A percentile compares a stretch with the other conserved stretches of the same genome.
Conservation (phyloP, 2,113 vertebrate species). For the Siniperca knerii region DNA sequence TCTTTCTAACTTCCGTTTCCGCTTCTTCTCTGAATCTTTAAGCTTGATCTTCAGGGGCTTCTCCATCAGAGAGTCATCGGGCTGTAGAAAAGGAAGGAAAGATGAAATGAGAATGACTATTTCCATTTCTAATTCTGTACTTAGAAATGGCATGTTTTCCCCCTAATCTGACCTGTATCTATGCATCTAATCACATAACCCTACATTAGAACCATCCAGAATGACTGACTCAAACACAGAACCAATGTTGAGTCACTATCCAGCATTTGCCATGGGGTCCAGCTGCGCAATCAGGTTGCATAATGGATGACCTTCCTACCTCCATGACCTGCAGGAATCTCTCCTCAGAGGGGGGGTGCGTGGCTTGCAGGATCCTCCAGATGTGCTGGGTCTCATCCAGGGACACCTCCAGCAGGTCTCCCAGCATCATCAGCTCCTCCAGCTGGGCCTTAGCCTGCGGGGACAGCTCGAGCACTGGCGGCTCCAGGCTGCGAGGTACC, state of each 20-base stretch:
- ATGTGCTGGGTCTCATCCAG: slow-evolving; percentile 99
- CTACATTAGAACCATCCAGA: neutral
- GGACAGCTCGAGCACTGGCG: slow-evolving; percentile 94
- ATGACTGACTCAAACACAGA: neutral
- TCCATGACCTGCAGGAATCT: slow-evolving; percentile 97
- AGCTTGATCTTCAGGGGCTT: slow-evolving; percentile 93
- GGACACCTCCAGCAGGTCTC: slow-evolving; percentile 96
- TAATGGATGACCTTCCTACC: slow-evolving; percentile 80
- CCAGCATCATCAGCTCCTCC: slow-evolving; percentile 98
- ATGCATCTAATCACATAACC: neutral
- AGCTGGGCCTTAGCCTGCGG: slow-evolving; percentile 93
- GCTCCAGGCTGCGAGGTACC: slow-evolving; percentile 95
- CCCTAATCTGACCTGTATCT: neutral
- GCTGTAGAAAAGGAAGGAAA: slow-evolving; percentile 61
- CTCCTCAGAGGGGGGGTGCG: slow-evolving; percentile 96
- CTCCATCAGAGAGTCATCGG: slow-evolving; percentile 93
- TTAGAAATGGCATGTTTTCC: neutral
- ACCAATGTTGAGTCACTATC: neutral
- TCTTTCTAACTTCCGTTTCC: slow-evolving; percentile 93
- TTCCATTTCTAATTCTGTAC: neutral
- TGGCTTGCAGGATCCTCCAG: slow-evolving; percentile 98
- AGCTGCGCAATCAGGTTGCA: slow-evolving; percentile 35
- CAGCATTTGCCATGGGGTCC: slow-evolving; percentile 2
- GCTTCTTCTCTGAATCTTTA: slow-evolving; percentile 94
- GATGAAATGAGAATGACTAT: neutral